A percentile compares a stretch with the other conserved stretches of the same genome.
These are phyloP conservation scores for Burhinus oedicnemus DNA, from an alignment of 2,113 vertebrate genomes.

Conservation along the genomic window DNA sequence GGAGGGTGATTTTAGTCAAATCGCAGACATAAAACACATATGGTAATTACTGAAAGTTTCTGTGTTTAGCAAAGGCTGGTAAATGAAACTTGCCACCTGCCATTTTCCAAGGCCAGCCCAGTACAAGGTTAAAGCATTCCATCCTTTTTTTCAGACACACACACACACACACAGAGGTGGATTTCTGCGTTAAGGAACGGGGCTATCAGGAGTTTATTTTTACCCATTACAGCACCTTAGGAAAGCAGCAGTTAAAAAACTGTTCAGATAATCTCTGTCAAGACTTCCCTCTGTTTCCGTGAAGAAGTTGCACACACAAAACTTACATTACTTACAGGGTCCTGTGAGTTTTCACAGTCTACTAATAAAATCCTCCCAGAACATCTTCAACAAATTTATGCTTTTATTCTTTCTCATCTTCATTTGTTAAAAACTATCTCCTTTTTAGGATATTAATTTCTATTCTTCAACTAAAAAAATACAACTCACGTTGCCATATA, in stretches of 20 bases:
- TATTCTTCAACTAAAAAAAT: not conserved
- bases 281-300: not conserved
- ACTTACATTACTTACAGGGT: not conserved
- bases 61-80: accelerated
- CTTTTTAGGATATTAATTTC: not conserved
- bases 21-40: accelerated
- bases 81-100: not conserved
- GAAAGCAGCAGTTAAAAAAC: not conserved
- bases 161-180: too few species aligned
- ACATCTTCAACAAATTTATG: not conserved
- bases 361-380: constrained; percentile 11
- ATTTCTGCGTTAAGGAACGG: not conserved
- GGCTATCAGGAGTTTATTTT: not conserved
- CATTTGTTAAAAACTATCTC: not conserved
- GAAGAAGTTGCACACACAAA: not conserved
- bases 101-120: not conserved
- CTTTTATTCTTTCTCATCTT: not conserved
- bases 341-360: constrained; percentile 12
- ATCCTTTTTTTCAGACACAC: too few species aligned
- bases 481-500: not conserved
- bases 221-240: too few species aligned
- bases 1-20: not conserved
- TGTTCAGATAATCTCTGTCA: not conserved
- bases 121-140: accelerated
- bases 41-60: accelerated